Evolutionary conservation across 2,113 vertebrate genomes (phyloP), one percentile per base, ranked within the genome.

Genomic region (Machaerirhynchus nigripectus): DNA sequence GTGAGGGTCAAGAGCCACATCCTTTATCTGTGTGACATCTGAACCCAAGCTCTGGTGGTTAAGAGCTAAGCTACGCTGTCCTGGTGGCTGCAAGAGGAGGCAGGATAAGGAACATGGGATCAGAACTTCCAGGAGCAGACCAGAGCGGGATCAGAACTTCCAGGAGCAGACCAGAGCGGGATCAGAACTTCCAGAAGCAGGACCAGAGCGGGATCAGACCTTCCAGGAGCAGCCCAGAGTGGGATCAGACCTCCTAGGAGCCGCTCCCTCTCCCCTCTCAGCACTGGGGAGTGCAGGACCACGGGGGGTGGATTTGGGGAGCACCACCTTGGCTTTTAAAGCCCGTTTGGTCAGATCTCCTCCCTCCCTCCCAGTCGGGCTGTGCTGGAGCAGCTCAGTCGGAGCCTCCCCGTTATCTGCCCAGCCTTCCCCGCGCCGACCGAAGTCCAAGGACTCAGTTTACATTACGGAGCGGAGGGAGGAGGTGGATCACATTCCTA

Each of bases 11-110:
- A 39, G 79, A 84, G 89, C 39, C 75, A 76, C 1, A 18, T 85
- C 89, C 83, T 88, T 68, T 2, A 14, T 91, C 69, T 83, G 57
- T 49, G 76, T 88, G 89, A 96, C 86, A 92, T 71, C 61, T 86
- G 80, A 92, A 56, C 86, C 52, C 70, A 10, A 26, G 57, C 23
- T 47, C 78, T 93, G 52, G 26, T 21, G 61, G 46, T 19, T 39
- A 46, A 22, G 1, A 4, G 26, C 2, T 1, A 56, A 78, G 37
- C 65, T 56, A 7, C 3, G 2, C 90, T 37, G 46, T 73, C 50
- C 84, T 60, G 63, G 30, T 2, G 13, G 49, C 76, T 63, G 40
- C 50, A 40, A 33, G 78, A 49, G 22, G n/a, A 80, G 74, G 23
- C 8, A 23, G 47, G 59, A 39, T 1, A 5, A 56, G 50, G 31